phyloP scores from a whole-genome alignment of 2,797 vertebrate genomes.

The Xerus rutilus region DNA sequence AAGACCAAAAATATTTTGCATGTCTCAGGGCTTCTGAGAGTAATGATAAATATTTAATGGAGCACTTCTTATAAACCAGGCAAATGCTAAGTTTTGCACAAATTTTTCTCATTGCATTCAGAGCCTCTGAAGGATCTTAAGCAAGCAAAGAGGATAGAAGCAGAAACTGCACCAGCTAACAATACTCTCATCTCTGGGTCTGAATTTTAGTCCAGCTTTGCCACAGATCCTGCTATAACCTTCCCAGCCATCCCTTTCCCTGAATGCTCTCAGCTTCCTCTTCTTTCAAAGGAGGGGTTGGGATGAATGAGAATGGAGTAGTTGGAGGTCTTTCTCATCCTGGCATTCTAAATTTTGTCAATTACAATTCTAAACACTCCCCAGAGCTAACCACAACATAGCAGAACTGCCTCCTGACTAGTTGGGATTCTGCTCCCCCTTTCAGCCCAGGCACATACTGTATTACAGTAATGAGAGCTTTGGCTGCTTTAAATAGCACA shows the following conservation, averaged over 20 bases:
- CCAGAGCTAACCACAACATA: not conserved
- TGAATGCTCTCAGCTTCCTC: not conserved
- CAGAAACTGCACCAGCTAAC: not conserved
- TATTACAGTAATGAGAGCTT: slow-evolving; percentile 17
- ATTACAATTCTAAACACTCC: not conserved
- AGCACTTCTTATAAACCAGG: not conserved
- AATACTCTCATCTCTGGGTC: not conserved
- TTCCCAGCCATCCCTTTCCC: not conserved
- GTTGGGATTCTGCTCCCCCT: not conserved
- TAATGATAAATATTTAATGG: not conserved
- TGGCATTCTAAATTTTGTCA: not conserved
- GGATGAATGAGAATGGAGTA: not conserved
- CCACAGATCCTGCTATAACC: not conserved
- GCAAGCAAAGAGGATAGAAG: not conserved
- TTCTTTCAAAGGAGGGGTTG: not conserved
- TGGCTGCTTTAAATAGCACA: slow-evolving; percentile 32
- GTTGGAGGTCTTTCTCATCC: not conserved
- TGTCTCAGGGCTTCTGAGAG: not conserved
- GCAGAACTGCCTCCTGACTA: not conserved
- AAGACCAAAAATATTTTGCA: not conserved
- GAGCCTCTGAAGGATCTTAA: not conserved
- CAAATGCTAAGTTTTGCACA: not conserved
- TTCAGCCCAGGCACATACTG: not conserved
- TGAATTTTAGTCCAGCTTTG: not conserved
- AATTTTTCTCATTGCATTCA: not conserved